These are phyloP conservation scores for Channa maculata DNA, from an alignment of 2,113 vertebrate species.

Conservation along the genomic window DNA sequence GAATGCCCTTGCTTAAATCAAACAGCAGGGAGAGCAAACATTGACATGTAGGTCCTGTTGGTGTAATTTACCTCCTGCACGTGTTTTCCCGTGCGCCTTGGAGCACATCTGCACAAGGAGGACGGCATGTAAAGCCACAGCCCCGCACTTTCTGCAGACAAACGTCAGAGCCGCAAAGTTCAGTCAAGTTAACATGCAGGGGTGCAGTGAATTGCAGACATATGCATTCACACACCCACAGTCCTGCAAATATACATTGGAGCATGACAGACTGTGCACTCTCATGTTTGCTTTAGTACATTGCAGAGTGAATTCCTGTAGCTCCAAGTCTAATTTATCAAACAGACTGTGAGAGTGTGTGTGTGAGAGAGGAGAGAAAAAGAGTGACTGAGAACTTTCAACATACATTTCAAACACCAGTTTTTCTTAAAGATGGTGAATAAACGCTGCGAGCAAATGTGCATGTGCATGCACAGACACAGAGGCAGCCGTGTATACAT, in stretches of 20 bases:
- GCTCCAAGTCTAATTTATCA: slow-evolving; percentile 57
- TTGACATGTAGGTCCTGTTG: slow-evolving; percentile 56
- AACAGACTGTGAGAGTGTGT: slow-evolving; percentile 42
- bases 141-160: slow-evolving; percentile 35
- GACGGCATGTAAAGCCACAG: slow-evolving; percentile 46
- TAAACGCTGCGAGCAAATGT: slow-evolving; percentile 34
- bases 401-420: slow-evolving; percentile 46
- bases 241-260: slow-evolving; percentile 6
- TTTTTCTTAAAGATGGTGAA: slow-evolving; percentile 34
- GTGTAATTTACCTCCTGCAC: slow-evolving; percentile 43
- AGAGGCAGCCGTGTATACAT: slow-evolving; percentile 28
- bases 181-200: slow-evolving; percentile 26
- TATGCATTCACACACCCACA: slow-evolving; percentile 1
- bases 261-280: slow-evolving; percentile 30
- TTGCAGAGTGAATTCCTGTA: slow-evolving; percentile 48
- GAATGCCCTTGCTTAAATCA: slow-evolving; percentile 68
- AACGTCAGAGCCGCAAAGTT: background rate
- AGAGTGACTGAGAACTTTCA: slow-evolving; percentile 18
- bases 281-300: slow-evolving; percentile 39
- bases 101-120: slow-evolving; percentile 21
- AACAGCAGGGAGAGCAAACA: slow-evolving; percentile 44
- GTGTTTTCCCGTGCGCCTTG: slow-evolving; percentile 6
- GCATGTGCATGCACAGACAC: slow-evolving; percentile 29
- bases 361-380: slow-evolving; percentile 3
- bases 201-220: slow-evolving; percentile 20